Evolutionary conservation across 2,797 vertebrate genomes (phyloP).

Genomic region (Neosilurus mollespiculum): DNA sequence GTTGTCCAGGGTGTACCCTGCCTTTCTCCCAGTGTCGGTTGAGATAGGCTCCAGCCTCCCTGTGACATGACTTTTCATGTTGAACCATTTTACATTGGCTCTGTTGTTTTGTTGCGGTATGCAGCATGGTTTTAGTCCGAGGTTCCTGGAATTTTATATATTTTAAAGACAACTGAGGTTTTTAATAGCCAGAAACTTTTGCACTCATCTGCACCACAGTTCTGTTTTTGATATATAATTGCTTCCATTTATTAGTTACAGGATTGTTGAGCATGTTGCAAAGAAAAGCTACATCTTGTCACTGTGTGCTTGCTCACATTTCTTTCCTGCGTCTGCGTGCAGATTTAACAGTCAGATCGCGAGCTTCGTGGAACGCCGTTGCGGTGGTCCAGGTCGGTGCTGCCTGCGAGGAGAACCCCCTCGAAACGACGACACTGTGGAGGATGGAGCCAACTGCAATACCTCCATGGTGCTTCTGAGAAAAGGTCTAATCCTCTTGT

Average conservation of each 20-base stretch:
- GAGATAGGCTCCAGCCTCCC: too few species aligned
- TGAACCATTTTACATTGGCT: not conserved
- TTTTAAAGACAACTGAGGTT: not conserved
- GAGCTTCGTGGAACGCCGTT: conserved; percentile 62
- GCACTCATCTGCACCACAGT: not conserved
- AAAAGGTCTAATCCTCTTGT: conserved; percentile 66
- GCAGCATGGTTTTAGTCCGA: not conserved
- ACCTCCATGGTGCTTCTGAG: conserved; percentile 75
- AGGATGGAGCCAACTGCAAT: conserved; percentile 69
- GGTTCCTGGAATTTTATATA: not conserved
- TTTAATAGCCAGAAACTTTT: not conserved
- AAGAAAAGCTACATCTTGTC: too few species aligned
- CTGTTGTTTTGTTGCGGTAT: not conserved
- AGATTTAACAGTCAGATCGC: conserved; percentile 76
- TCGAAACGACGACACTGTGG: conserved; percentile 65
- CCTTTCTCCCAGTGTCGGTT: too few species aligned
- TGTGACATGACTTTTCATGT: too few species aligned
- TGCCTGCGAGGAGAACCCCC: conserved; percentile 56
- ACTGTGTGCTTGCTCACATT: not conserved
- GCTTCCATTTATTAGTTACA: not conserved
- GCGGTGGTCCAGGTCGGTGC: conserved; percentile 55
- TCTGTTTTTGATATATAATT: not conserved
- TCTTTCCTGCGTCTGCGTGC: conserved; percentile 16
- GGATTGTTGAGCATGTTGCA: not conserved
- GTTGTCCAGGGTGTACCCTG: too few species aligned